Evolutionary conservation across 2,888 invertebrate species (phyloP).

Genomic region (Noctua janthe): DNA sequence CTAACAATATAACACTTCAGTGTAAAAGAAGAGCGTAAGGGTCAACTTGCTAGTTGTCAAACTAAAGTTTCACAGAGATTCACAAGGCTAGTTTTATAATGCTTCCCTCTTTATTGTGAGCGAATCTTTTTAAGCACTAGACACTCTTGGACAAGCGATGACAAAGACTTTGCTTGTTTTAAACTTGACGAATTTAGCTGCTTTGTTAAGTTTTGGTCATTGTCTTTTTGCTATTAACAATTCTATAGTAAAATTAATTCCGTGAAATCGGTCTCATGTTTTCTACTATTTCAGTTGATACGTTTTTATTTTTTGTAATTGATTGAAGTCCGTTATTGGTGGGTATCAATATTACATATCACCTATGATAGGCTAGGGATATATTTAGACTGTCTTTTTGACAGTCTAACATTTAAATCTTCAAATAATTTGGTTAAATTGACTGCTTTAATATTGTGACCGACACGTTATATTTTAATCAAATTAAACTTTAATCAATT

Average conservation of each 20-base stretch:
- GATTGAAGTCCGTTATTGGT: too few relatives aligned
- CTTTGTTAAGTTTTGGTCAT: background rate
- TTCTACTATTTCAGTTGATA: too few relatives aligned
- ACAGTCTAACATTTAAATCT: background rate
- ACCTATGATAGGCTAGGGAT: background rate
- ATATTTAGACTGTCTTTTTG: background rate
- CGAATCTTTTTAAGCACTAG: slow-evolving; percentile 49
- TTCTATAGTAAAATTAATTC: background rate
- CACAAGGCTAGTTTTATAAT: slow-evolving; percentile 38
- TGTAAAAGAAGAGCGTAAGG: slow-evolving; percentile 8
- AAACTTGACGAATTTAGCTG: slow-evolving; percentile 34
- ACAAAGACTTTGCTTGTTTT: slow-evolving; percentile 34
- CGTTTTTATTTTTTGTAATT: too few relatives aligned
- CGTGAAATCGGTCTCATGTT: too few relatives aligned
- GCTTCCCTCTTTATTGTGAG: slow-evolving; percentile 35
- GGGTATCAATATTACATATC: too few relatives aligned
- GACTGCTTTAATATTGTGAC: too few relatives aligned
- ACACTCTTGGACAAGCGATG: slow-evolving; percentile 24
- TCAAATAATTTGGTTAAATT: background rate
- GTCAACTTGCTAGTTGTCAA: slow-evolving; percentile 46
- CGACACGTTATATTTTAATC: too few relatives aligned
- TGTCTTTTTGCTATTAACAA: slow-evolving; percentile 11
- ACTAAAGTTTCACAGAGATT: slow-evolving; percentile 35
- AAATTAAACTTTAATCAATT: background rate
- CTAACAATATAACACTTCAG: slow-evolving; percentile 7